phyloP scores from a whole-genome alignment of 1,140 invertebrate species.

The Trachymyrmex septentrionalis region DNA sequence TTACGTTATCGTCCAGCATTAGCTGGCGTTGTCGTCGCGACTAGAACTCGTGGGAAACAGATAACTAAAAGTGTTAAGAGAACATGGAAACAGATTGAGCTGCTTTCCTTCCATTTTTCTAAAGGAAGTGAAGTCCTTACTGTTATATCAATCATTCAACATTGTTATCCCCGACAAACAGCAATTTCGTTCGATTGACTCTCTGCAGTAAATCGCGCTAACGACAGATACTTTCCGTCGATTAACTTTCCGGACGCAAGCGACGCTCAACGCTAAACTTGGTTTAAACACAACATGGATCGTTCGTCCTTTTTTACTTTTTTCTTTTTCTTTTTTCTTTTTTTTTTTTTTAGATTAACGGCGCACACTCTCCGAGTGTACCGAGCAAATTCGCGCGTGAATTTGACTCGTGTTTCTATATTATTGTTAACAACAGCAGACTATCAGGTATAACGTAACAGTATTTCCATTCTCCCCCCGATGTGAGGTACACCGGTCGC shows the following conservation, averaged over 20 bases:
- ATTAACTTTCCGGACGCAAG: constrained; percentile 3
- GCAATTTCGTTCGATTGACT: background rate
- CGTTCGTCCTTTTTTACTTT: constrained; percentile 35
- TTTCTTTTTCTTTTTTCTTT: constrained; percentile 33
- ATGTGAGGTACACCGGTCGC: constrained; percentile 78
- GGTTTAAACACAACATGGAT: constrained; percentile 54
- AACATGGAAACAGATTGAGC: background rate
- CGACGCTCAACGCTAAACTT: constrained; percentile 38
- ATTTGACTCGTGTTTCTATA: constrained; percentile 68
- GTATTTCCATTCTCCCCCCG: constrained; percentile 66
- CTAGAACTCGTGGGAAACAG: background rate
- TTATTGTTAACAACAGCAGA: constrained; percentile 82
- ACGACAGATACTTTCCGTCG: background rate
- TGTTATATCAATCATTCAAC: background rate
- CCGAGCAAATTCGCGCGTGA: constrained; percentile 65
- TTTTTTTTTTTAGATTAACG: constrained; percentile 45
- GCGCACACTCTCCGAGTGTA: constrained; percentile 56
- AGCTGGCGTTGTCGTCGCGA: background rate
- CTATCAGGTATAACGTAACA: constrained; percentile 76
- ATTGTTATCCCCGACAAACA: background rate
- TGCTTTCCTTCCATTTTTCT: background rate
- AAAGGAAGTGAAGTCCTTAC: background rate
- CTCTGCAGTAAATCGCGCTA: background rate
- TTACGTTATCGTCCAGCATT: background rate
- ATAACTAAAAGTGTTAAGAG: background rate